Conservation (phyloP, 2,113 vertebrate species). For the Rostratula benghalensis region DNA sequence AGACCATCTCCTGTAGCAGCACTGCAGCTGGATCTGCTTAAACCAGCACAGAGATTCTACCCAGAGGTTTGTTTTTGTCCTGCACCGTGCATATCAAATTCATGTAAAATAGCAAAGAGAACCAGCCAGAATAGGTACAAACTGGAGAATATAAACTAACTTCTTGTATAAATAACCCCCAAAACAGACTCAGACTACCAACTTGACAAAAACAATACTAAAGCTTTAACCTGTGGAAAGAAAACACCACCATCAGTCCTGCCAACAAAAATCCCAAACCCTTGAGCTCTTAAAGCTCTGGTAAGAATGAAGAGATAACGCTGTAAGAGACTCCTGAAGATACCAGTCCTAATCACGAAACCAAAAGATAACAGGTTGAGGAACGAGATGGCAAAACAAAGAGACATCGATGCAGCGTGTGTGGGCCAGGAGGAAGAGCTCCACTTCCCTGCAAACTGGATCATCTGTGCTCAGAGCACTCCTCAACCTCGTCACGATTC, state of each 20-base stretch:
- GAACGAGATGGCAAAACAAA: not conserved
- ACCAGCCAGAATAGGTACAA: not conserved
- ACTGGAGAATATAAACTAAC: not conserved
- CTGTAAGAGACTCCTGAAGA: not conserved
- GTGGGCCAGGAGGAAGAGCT: not conserved
- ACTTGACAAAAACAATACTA: not conserved
- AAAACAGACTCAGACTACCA: not conserved
- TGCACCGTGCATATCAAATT: not conserved
- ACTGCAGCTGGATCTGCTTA: not conserved
- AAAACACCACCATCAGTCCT: not conserved
- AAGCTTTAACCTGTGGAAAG: not conserved
- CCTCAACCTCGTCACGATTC: not conserved
- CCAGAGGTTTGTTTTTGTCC: not conserved
- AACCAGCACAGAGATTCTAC: not conserved
- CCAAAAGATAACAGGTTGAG: not conserved
- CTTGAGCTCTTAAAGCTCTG: not conserved
- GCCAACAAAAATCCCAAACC: not conserved
- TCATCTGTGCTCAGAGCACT: not conserved
- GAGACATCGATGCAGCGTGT: fast-evolving
- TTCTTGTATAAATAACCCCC: slow-evolving; percentile 14
- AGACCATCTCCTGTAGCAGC: not conserved
- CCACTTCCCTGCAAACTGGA: not conserved
- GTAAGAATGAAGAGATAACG: not conserved
- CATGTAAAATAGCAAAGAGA: not conserved
- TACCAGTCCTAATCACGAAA: not conserved